Percentiles rank a stretch among this genome's conserved stretches.
Conservation (phyloP, 2,888 invertebrate genomes). For the Melieria picta region DNA sequence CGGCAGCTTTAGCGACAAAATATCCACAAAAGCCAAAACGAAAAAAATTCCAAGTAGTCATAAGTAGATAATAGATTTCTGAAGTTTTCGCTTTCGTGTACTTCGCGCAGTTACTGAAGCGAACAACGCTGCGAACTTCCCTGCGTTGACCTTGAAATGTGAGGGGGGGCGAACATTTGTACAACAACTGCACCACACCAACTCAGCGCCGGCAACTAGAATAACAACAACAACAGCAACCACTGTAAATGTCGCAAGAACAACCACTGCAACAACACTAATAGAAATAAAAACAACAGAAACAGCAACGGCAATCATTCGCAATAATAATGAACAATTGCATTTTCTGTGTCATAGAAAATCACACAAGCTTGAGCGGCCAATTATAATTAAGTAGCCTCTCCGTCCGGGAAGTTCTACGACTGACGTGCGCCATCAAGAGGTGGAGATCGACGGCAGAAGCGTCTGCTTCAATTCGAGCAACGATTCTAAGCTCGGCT, state of each 20-base stretch:
- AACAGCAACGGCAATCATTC: constrained; percentile 30
- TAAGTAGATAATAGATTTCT: too few species aligned
- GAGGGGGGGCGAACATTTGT: constrained; percentile 41
- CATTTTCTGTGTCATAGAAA: constrained; percentile 64
- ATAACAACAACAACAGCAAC: too few species aligned
- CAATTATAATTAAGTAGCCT: constrained; percentile 53
- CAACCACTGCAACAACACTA: constrained; percentile 22
- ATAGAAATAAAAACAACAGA: constrained; percentile 21
- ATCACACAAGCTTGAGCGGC: constrained; percentile 57
- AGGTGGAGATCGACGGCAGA: too few species aligned
- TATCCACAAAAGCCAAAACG: too few species aligned
- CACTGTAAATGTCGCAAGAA: not conserved
- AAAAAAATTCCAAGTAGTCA: too few species aligned
- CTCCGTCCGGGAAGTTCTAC: too few species aligned
- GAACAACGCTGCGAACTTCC: constrained; percentile 40
- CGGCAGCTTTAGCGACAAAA: too few species aligned
- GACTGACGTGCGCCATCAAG: too few species aligned
- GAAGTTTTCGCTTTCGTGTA: not conserved
- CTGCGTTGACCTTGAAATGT: constrained; percentile 42
- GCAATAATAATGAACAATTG: constrained; percentile 60
- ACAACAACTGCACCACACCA: too few species aligned
- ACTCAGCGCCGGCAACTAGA: too few species aligned
- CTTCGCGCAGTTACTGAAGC: constrained; percentile 59
- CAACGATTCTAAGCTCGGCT: too few species aligned
- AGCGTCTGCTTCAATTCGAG: too few species aligned